Percentiles rank a stretch among this genome's conserved stretches.
These are phyloP conservation scores for Henricia sp. DNA, from an alignment of 53 echinoderm and acorn worm genomes.

Conservation along the genomic window DNA sequence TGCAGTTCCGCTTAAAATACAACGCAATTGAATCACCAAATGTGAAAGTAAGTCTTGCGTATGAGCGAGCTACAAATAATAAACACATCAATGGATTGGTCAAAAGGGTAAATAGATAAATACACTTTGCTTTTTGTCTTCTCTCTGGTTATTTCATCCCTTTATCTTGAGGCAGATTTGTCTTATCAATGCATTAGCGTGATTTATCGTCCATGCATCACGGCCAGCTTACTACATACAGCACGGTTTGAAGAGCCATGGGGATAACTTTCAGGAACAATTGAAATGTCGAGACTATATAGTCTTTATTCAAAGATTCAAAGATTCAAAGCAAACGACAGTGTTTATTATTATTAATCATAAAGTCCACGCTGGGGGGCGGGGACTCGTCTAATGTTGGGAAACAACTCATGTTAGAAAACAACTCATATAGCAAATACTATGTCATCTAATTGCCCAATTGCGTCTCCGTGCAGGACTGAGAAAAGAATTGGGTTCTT, in stretches of 20 bases:
- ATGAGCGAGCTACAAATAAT: slow-evolving; percentile 15
- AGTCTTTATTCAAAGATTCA: not conserved
- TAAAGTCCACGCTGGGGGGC: too few species aligned
- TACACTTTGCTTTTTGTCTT: not conserved
- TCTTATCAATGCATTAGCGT: slow-evolving; percentile 37
- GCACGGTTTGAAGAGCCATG: not conserved
- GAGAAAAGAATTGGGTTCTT: too few species aligned
- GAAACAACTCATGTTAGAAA: too few species aligned
- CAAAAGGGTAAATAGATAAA: slow-evolving; percentile 59
- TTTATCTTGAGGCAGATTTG: not conserved
- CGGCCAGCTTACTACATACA: not conserved
- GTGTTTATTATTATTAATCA: too few species aligned
- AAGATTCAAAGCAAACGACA: too few species aligned
- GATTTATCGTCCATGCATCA: slow-evolving; percentile 26
- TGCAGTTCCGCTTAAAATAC: slow-evolving; percentile 29
- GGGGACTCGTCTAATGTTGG: too few species aligned
- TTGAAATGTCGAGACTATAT: slow-evolving; percentile 25
- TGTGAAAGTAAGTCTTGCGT: slow-evolving; percentile 34
- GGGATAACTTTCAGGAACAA: too few species aligned
- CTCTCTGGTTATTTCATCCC: not conserved
- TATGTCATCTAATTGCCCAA: too few species aligned
- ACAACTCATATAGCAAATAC: too few species aligned
- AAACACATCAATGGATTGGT: slow-evolving; percentile 34
- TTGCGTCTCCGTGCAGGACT: too few species aligned
- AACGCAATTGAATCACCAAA: slow-evolving; percentile 12